Evolutionary conservation across 2,888 invertebrate species (phyloP).

Genomic region (Diadegma fenestrale): DNA sequence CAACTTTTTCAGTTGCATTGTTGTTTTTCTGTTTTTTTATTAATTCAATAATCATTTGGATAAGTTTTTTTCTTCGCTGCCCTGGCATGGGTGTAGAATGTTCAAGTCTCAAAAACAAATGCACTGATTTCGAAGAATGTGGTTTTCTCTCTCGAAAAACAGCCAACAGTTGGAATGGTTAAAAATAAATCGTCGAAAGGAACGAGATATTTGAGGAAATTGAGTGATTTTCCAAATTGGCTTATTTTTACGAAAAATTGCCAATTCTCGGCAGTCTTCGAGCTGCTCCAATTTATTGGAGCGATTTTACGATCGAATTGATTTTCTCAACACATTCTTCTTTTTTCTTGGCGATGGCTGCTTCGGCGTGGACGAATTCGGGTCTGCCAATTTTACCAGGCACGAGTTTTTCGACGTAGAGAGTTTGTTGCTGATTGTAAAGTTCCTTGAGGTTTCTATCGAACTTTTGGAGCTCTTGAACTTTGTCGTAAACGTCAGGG

Average conservation of each 20-base stretch:
- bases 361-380: slow-evolving; percentile 87
- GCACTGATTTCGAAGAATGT: slow-evolving; percentile 4
- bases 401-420: slow-evolving; percentile 88
- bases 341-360: slow-evolving; percentile 86
- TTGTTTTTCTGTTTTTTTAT: slow-evolving; percentile 37
- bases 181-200: not conserved
- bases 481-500: slow-evolving; percentile 87
- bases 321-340: slow-evolving; percentile 87
- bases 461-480: slow-evolving; percentile 87
- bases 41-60: slow-evolving; percentile 12
- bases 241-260: not conserved
- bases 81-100: not conserved
- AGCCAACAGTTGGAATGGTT: not conserved
- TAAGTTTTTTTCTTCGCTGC: not conserved
- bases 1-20: slow-evolving; percentile 14
- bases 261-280: not conserved
- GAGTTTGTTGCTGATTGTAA: slow-evolving; percentile 85
- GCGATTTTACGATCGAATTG: slow-evolving; percentile 85
- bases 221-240: not conserved
- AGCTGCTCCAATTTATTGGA: slow-evolving; percentile 77
- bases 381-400: slow-evolving; percentile 87
- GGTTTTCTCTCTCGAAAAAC: not conserved
- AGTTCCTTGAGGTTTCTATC: slow-evolving; percentile 86
- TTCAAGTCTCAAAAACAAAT: slow-evolving; percentile 12
- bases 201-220: not conserved